A percentile compares a stretch with the other conserved stretches of the same genome.
phyloP scores from a whole-genome alignment of 1,140 invertebrate species.

The Heliothis virescens region DNA sequence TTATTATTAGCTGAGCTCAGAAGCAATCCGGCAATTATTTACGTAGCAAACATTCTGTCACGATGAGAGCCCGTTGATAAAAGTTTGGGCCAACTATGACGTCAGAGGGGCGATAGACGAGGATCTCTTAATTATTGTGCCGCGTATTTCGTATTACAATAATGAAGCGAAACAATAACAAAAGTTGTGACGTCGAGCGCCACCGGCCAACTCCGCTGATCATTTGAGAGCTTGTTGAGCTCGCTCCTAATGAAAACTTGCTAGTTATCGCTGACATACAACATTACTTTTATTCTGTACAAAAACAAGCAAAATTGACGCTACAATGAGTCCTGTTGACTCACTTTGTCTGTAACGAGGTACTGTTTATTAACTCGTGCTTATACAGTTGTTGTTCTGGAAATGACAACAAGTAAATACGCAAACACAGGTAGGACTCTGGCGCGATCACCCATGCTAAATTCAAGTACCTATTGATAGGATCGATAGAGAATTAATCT shows the following conservation, averaged over 20 bases:
- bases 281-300: slow-evolving; percentile 74
- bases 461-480: slow-evolving; percentile 43
- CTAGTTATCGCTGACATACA: slow-evolving; percentile 77
- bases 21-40: slow-evolving; percentile 75
- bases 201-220: slow-evolving; percentile 76
- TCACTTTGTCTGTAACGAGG: slow-evolving; percentile 56
- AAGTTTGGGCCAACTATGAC: slow-evolving; percentile 80
- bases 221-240: slow-evolving; percentile 81
- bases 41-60: slow-evolving; percentile 74
- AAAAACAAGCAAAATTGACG: slow-evolving; percentile 70
- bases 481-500: slow-evolving; percentile 54
- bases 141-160: slow-evolving; percentile 84
- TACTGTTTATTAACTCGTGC: slow-evolving; percentile 49
- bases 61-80: slow-evolving; percentile 73
- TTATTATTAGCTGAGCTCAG: slow-evolving; percentile 70
- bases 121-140: slow-evolving; percentile 83
- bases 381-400: slow-evolving; percentile 23
- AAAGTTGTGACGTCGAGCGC: slow-evolving; percentile 79
- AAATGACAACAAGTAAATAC: slow-evolving; percentile 26
- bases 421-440: background rate
- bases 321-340: slow-evolving; percentile 59
- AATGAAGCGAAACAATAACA: slow-evolving; percentile 85
- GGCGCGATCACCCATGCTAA: slow-evolving; percentile 21
- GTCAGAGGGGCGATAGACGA: slow-evolving; percentile 76
- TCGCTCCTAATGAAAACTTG: slow-evolving; percentile 82